Evolutionary conservation across 2,888 invertebrate genomes (phyloP), one percentile per base, ranked within the genome.

Genomic region (Hirtodrosophila histrioides): DNA sequence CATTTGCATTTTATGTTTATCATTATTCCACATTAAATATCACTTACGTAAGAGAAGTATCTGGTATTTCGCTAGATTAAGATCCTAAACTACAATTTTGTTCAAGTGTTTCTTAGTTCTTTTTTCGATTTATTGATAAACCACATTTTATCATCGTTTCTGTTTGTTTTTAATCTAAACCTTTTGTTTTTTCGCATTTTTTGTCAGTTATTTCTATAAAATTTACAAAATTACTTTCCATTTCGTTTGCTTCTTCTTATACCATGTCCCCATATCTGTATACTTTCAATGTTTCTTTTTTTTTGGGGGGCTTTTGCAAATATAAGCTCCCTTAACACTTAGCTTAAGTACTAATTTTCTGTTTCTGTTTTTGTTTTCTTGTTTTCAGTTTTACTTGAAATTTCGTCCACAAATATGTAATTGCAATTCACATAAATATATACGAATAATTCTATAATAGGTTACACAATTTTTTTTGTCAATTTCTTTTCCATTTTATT

Each of bases 201-300:
- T 75, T 65, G 55, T 75, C 61, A 65, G 67, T 82, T 85, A 77
- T 78, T 78, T 88, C 81, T 89, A 89, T 81, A 89, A 89, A 89
- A 89, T 89, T 89, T 89, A 89, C 89, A 89, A 89, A 89, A 89
- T 89, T 87, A 84, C 78, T 49, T 88, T 86, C 48, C 72, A 33
- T 78, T 75, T 78, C 66, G 66, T 70, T 69, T 69, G 57, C 68
- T 44, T 43, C 39, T 41, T 49, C 3, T 31, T 31, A 12, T 37
- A 49, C 39, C 49, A 31, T 29, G 24, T 17, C 51, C 53, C 33
- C 55, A 48, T 50, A 48, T 50, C 61, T 62, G 69, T 46, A 68
- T 61, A 67, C 29, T n/a, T 56, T 53, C 10, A 55, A 49, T 24
- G 7, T 7, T n/a, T 17, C 50, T 56, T 75, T 17, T 54, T 56